Evolutionary conservation across 2,797 vertebrate genomes (phyloP).

Genomic region (Rhinogobio ventralis): DNA sequence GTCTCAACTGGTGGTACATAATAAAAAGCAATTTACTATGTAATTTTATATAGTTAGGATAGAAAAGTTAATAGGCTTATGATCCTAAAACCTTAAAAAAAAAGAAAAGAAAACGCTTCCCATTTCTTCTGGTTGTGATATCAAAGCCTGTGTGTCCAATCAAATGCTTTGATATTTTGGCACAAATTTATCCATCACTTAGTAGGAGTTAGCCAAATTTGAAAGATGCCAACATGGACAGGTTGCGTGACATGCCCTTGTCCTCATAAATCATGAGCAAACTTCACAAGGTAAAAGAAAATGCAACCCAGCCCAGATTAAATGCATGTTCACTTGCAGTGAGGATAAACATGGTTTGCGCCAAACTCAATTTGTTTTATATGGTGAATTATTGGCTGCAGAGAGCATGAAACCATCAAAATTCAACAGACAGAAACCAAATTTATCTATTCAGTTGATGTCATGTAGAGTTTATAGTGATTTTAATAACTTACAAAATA

Average conservation of each 20-base stretch:
- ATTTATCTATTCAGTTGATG: background rate
- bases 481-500: background rate
- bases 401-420: slow-evolving; percentile 13
- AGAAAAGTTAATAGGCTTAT: background rate
- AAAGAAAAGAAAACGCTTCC: background rate
- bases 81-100: background rate
- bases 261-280: background rate
- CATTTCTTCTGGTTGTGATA: background rate
- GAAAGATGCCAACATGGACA: background rate
- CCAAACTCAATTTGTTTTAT: slow-evolving; percentile 23
- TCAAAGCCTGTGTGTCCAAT: background rate
- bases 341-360: slow-evolving; percentile 13
- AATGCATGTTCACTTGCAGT: background rate
- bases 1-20: background rate
- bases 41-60: background rate
- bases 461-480: background rate
- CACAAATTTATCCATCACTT: background rate
- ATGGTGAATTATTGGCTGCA: slow-evolving; percentile 17
- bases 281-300: slow-evolving; percentile 15
- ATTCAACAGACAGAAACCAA: slow-evolving; percentile 2
- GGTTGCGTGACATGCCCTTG: background rate
- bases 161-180: slow-evolving; percentile 4
- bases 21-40: background rate
- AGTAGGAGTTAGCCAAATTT: background rate
- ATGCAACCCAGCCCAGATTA: background rate